Percentiles rank a stretch among this genome's conserved stretches.
phyloP scores from a whole-genome alignment of 2,797 vertebrate species.

The Helarctos malayanus region DNA sequence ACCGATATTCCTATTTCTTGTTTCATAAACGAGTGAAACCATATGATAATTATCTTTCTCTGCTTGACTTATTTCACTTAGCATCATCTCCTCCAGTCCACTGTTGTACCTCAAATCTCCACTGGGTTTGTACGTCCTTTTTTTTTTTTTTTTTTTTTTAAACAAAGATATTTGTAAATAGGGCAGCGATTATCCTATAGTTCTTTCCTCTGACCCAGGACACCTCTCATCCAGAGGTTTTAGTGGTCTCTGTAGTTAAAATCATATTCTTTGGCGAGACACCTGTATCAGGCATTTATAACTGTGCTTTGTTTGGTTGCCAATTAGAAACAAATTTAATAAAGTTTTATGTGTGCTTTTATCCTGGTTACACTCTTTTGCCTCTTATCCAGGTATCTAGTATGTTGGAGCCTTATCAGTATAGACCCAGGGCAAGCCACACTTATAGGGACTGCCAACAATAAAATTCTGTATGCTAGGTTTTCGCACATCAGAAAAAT shows the following conservation, averaged over 20 bases:
- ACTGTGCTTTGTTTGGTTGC: neutral
- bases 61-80: too few relatives aligned
- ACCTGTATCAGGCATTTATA: neutral
- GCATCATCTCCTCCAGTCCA: neutral
- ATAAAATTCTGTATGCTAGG: neutral
- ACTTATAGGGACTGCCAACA: neutral
- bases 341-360: neutral
- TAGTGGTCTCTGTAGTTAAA: neutral
- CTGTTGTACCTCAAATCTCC: neutral
- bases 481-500: neutral
- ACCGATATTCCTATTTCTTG: too few relatives aligned
- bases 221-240: neutral
- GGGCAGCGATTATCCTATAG: neutral
- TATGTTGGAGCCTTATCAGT: neutral
- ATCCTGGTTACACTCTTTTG: neutral
- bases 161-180: neutral
- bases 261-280: neutral
- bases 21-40: too few relatives aligned
- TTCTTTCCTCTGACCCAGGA: neutral
- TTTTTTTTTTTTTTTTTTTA: neutral
- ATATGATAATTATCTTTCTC: too few relatives aligned
- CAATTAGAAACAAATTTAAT: conserved; percentile 1
- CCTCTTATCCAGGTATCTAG: neutral
- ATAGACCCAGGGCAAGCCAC: neutral
- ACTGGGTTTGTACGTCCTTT: neutral